Conservation (phyloP, 2,888 invertebrate genomes). For the Spodoptera picta region DNA sequence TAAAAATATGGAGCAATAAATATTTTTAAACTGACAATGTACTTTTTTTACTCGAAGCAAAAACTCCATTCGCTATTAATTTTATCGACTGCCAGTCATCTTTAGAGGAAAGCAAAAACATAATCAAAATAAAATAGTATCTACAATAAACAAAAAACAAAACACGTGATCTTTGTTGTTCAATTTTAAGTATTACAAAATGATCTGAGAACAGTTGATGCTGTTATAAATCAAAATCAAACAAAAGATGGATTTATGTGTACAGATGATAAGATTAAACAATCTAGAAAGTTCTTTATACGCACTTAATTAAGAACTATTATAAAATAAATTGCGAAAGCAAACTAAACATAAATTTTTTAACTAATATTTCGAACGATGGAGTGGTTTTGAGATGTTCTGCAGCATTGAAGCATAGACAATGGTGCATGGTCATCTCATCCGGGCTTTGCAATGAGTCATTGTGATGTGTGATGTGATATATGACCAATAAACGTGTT, state of each 20-base stretch:
- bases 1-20: conserved; percentile 39
- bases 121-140: conserved; percentile 43
- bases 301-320: too few species aligned
- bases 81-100: conserved; percentile 50
- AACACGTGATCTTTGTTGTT: conserved; percentile 47
- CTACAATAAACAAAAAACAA: conserved; percentile 32
- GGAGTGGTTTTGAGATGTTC: background rate
- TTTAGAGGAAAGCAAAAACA: conserved; percentile 37
- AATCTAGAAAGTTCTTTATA: background rate
- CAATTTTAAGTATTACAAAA: conserved; percentile 27
- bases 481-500: conserved; percentile 13
- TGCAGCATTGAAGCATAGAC: conserved; percentile 18
- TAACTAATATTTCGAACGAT: too few species aligned
- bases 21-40: conserved; percentile 30
- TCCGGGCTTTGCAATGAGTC: conserved; percentile 29
- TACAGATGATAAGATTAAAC: conserved; percentile 4
- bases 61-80: conserved; percentile 55
- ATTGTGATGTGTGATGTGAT: conserved; percentile 13
- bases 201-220: conserved; percentile 3
- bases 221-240: conserved; percentile 3
- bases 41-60: conserved; percentile 24
- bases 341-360: too few species aligned
- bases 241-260: conserved; percentile 8
- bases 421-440: conserved; percentile 16
- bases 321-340: too few species aligned